Base-by-base conservation (phyloP, 1,140 invertebrate genomes). In the Lordiphosa stackelbergi region DNA sequence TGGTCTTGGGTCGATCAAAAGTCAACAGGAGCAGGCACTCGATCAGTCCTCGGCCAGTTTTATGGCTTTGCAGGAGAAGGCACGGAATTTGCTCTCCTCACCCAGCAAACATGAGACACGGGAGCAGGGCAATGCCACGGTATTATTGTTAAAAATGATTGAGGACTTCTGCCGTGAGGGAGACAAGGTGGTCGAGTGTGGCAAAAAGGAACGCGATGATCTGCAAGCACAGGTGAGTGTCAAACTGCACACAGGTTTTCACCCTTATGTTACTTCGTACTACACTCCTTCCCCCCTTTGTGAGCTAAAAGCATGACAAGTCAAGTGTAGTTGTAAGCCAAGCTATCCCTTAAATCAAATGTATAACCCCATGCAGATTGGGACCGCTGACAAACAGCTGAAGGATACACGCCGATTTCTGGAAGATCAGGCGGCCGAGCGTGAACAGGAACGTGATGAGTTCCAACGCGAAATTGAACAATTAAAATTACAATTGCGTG, bases 381-480 rank as follows among this genome's bases (percentile, higher is more conserved):
- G 93, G 62, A 93, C 92, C 37, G 93, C 94, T 22, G 94, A 95
- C 88, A 94, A 94, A 57, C 93, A 95, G 88, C 89, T 95, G 37
- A 90, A 91, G 69, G 90, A 91, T 10, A 94, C 92, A 1, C 89
- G 92, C 1, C 90, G 91, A 81, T 95, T 95, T 88, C 89, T 95
- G 55, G 94, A 95, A 73, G 94, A 95, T 77, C 94, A 95, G 87
- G 93, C 94, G 16, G 88, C 87, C 34, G 94, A 95, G 84, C 89
- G 94, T 28, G 94, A 95, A 88, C 88, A 89, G 49, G 94, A 95
- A 88, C 90, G 94, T 16, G 94, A 95, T 86, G 94, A 95, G 68
- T 93, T 92, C 59, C 90, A 91, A 45, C 90, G 89, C 62, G 89
- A 92, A 68, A 91, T 94, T 10, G 86, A 89, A 31, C 81, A 87